phyloP scores from a whole-genome alignment of 2,797 vertebrate species.

The Cephalopachus bancanus region DNA sequence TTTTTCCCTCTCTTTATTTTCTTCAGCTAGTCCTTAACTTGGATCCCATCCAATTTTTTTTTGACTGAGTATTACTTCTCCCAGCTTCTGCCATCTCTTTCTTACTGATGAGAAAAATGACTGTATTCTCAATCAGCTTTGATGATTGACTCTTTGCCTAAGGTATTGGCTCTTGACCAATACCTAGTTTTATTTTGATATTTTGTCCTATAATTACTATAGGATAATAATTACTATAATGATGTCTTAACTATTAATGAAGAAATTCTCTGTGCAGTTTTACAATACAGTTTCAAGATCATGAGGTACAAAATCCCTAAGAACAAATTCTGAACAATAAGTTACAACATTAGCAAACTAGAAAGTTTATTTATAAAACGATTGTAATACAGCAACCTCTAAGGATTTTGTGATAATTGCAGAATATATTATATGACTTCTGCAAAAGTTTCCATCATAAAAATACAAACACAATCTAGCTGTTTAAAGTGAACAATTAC shows the following conservation, averaged over 20 bases:
- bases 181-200: neutral
- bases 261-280: neutral
- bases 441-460: neutral
- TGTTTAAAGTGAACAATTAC: neutral
- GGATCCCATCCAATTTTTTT: too few relatives aligned
- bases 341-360: neutral
- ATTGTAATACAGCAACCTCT: neutral
- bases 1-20: neutral
- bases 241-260: neutral
- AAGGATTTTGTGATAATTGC: neutral
- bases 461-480: neutral
- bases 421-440: neutral
- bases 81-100: too few relatives aligned
- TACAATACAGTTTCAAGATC: neutral
- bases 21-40: neutral
- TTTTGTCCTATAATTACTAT: neutral
- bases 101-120: too few relatives aligned
- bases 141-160: neutral
- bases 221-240: neutral
- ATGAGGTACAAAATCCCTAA: neutral
- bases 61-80: neutral
- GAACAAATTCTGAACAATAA: neutral
- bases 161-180: neutral
- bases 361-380: neutral
- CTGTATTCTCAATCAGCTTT: neutral